These are phyloP conservation scores for Pygoscelis antarcticus DNA, from an alignment of 2,113 vertebrate genomes.

Conservation along the genomic window DNA sequence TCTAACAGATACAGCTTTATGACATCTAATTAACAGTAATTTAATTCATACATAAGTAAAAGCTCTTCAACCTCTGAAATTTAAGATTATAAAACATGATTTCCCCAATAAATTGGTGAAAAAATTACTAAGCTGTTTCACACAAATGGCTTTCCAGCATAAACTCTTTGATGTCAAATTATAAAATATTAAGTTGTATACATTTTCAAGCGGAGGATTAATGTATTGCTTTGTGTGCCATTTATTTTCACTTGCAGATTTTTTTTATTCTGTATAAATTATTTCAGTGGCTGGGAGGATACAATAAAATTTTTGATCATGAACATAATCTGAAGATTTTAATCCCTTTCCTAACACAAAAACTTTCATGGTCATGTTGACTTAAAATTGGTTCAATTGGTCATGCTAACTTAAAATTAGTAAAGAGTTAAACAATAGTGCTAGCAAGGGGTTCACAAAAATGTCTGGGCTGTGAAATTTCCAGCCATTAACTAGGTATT, in stretches of 20 bases:
- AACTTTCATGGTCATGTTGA: background rate
- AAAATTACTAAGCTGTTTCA: background rate
- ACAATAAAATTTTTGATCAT: background rate
- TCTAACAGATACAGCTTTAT: background rate
- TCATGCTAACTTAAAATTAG: background rate
- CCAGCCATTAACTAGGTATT: background rate
- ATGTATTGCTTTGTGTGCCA: background rate
- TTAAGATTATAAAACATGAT: background rate
- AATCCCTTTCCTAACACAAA: background rate
- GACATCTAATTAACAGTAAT: background rate
- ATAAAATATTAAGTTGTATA: background rate
- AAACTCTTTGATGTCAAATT: background rate
- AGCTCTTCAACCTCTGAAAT: background rate
- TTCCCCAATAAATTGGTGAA: background rate
- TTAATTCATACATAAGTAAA: background rate
- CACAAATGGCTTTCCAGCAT: background rate
- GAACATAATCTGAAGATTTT: background rate
- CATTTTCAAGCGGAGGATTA: background rate
- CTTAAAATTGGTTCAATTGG: background rate
- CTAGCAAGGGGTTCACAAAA: background rate
- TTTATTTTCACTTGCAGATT: background rate
- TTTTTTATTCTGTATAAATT: background rate
- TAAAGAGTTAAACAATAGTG: background rate
- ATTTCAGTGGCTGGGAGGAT: background rate
- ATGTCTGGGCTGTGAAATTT: background rate